Conservation (phyloP, 2,797 vertebrate genomes). For the Lacerta agilis region DNA sequence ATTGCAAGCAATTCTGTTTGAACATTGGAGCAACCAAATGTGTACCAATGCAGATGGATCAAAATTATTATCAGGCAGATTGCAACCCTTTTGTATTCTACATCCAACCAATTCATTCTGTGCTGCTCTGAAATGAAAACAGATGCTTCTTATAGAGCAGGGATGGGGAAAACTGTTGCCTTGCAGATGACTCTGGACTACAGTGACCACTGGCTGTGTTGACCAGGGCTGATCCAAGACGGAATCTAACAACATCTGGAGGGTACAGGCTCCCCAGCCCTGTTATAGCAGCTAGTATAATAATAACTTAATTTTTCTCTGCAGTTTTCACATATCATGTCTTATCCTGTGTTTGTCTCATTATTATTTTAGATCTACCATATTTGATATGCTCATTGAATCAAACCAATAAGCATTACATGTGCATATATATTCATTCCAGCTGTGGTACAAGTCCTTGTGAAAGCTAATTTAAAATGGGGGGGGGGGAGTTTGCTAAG, state of each 20-base stretch:
- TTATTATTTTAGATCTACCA: conserved; percentile 58
- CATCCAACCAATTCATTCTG: neutral
- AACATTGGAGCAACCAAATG: neutral
- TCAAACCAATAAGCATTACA: conserved; percentile 61
- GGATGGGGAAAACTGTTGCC: too few species aligned
- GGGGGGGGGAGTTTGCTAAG: conserved; percentile 52
- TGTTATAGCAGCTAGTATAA: conserved; percentile 12
- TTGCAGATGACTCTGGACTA: too few species aligned
- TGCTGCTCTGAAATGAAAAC: neutral
- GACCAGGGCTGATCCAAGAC: too few species aligned
- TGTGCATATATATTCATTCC: conserved; percentile 49
- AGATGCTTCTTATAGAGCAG: neutral
- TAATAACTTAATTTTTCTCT: conserved; percentile 14
- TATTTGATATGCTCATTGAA: conserved; percentile 56
- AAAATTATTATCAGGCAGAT: neutral
- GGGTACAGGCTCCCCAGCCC: too few species aligned
- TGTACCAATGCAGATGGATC: neutral
- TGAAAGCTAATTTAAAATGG: conserved; percentile 68
- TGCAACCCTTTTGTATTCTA: neutral
- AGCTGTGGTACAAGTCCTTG: conserved; percentile 55
- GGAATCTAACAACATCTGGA: too few species aligned
- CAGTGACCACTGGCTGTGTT: too few species aligned
- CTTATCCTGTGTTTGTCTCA: conserved; percentile 54
- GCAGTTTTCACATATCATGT: neutral
- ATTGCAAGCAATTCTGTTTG: neutral